phyloP scores from a whole-genome alignment of 2,797 vertebrate species.

The Enteromius viviparus region DNA sequence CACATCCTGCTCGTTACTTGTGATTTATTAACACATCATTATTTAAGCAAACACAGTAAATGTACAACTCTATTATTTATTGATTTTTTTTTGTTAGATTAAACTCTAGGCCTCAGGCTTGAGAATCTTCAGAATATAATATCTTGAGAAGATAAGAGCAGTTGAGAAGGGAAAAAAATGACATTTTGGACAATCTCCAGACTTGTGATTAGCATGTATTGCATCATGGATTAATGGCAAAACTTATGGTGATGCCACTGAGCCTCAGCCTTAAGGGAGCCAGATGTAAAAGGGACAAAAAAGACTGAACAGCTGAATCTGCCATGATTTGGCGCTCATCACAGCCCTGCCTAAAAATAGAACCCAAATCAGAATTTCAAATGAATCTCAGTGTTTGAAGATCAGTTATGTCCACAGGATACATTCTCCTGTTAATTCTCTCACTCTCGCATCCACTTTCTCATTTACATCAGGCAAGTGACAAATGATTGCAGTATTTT shows the following conservation, averaged over 20 bases:
- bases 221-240: slow-evolving; percentile 16
- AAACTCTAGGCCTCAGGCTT: background rate
- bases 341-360: slow-evolving; percentile 57
- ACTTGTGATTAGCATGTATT: slow-evolving; percentile 3
- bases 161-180: background rate
- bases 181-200: slow-evolving; percentile 22
- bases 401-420: slow-evolving; percentile 62
- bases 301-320: slow-evolving; percentile 45
- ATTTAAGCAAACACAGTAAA: background rate
- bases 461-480: slow-evolving; percentile 50
- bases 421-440: slow-evolving; percentile 52
- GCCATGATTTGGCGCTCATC: slow-evolving; percentile 48
- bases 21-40: background rate
- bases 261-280: background rate
- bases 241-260: slow-evolving; percentile 24
- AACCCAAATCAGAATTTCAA: slow-evolving; percentile 62
- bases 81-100: background rate
- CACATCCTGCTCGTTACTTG: background rate
- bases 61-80: background rate
- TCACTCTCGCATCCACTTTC: slow-evolving; percentile 29
- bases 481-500: slow-evolving; percentile 52
- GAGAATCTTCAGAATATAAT: background rate
- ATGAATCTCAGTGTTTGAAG: slow-evolving; percentile 58
- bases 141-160: background rate
- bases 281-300: slow-evolving; percentile 43